Conservation (phyloP, 2,113 vertebrate species). For the Pipa parva region DNA sequence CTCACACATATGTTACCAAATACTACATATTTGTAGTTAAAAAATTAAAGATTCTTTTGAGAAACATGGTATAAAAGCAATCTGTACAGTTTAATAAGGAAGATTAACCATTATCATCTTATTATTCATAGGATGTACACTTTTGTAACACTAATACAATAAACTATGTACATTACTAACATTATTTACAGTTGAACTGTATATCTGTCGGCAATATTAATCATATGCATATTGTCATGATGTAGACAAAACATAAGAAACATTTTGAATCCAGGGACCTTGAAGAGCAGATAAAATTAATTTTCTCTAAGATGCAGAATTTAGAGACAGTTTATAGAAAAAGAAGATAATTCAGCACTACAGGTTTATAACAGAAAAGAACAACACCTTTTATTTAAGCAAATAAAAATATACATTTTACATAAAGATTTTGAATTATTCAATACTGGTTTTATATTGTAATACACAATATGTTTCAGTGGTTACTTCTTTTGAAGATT, state of each 20-base stretch:
- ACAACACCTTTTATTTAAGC: not conserved
- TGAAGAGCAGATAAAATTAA: not conserved
- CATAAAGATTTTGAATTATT: not conserved
- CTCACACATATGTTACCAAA: no score
- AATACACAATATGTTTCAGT: not conserved
- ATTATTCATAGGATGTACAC: slow-evolving; percentile 46
- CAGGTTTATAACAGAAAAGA: not conserved
- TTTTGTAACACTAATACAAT: slow-evolving; percentile 44
- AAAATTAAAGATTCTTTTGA: not conserved
- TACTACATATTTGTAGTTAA: no score
- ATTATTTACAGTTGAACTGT: slow-evolving; percentile 24
- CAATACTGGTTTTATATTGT: not conserved
- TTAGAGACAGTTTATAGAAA: not conserved
- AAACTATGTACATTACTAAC: slow-evolving; percentile 56
- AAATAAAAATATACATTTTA: not conserved
- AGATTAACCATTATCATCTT: slow-evolving; percentile 34
- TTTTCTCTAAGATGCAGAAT: not conserved
- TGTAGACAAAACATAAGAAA: not conserved
- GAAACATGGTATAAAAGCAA: slow-evolving; percentile 33
- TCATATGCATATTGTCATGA: slow-evolving; percentile 4
- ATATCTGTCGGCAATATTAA: slow-evolving; percentile 5
- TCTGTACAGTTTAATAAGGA: slow-evolving; percentile 40
- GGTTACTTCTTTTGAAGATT: not conserved
- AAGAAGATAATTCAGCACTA: not conserved
- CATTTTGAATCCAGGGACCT: slow-evolving; percentile 12